Evolutionary conservation across 2,888 invertebrate species (phyloP).

Genomic region (Drosophila eohydei): DNA sequence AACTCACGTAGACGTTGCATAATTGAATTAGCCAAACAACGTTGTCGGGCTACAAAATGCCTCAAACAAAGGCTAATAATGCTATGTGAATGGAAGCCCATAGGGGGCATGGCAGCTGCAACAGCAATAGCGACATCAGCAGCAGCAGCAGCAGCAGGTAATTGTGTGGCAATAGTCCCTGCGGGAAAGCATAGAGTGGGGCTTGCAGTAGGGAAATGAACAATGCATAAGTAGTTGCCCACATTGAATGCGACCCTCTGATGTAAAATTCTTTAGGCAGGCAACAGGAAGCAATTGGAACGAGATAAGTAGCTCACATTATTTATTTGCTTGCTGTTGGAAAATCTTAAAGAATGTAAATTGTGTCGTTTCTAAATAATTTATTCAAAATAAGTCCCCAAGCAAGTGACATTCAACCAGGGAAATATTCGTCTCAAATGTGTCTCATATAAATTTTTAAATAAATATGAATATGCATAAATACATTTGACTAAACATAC

Average conservation of each 20-base stretch:
- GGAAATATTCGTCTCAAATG: background rate
- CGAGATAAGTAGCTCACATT: slow-evolving; percentile 8
- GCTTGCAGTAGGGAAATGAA: slow-evolving; percentile 21
- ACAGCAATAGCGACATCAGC: background rate
- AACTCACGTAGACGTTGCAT: slow-evolving; percentile 50
- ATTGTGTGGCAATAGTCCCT: slow-evolving; percentile 42
- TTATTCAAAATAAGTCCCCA: background rate
- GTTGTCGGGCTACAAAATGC: slow-evolving; percentile 49
- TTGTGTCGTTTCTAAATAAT: background rate
- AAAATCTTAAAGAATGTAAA: background rate
- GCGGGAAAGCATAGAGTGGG: background rate
- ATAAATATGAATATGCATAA: background rate
- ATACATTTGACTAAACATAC: background rate
- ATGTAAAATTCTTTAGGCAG: slow-evolving; percentile 16
- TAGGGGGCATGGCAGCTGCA: slow-evolving; percentile 13
- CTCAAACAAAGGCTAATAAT: slow-evolving; percentile 60
- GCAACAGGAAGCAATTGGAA: slow-evolving; percentile 34
- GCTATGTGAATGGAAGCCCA: slow-evolving; percentile 39
- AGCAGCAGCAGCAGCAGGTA: slow-evolving; percentile 17
- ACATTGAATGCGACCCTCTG: slow-evolving; percentile 13
- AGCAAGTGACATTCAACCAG: background rate
- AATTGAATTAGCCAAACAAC: slow-evolving; percentile 75
- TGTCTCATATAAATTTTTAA: background rate
- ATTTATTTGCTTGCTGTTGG: background rate
- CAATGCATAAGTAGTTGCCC: slow-evolving; percentile 32